These are phyloP conservation scores for Bombus confusus DNA, from an alignment of 1,140 invertebrate species.

Conservation along the genomic window DNA sequence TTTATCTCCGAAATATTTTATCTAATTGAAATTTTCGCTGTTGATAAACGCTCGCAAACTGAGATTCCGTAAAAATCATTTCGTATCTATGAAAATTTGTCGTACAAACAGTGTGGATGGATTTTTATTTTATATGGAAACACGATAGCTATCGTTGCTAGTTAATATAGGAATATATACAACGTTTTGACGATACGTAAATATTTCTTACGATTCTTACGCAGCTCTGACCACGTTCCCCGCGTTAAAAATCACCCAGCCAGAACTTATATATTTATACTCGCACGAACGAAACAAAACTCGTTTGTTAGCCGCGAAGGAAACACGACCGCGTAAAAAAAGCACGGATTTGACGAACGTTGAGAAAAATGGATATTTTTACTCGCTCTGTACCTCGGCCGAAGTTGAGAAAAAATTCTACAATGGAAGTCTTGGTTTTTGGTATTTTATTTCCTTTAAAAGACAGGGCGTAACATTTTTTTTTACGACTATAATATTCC, in stretches of 20 bases:
- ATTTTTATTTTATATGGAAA: no score
- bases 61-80: no score
- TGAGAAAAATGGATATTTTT: neutral
- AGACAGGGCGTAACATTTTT: neutral
- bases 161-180: constrained; percentile 17
- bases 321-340: neutral
- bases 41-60: no score
- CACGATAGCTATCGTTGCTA: no score
- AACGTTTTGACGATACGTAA: neutral
- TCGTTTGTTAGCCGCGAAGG: neutral
- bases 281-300: neutral
- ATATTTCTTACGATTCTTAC: neutral
- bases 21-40: no score
- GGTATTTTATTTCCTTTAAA: neutral
- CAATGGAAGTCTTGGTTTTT: neutral
- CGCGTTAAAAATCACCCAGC: neutral
- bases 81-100: no score
- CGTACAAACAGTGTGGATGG: no score
- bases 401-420: neutral
- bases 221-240: neutral
- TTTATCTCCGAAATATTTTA: no score
- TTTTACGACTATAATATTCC: neutral
- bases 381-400: neutral
- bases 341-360: neutral
- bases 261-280: constrained; percentile 9